Evolutionary conservation across 2,113 vertebrate genomes (phyloP), one percentile per base, ranked within the genome.

Genomic region (Sakesphorus luctuosus): DNA sequence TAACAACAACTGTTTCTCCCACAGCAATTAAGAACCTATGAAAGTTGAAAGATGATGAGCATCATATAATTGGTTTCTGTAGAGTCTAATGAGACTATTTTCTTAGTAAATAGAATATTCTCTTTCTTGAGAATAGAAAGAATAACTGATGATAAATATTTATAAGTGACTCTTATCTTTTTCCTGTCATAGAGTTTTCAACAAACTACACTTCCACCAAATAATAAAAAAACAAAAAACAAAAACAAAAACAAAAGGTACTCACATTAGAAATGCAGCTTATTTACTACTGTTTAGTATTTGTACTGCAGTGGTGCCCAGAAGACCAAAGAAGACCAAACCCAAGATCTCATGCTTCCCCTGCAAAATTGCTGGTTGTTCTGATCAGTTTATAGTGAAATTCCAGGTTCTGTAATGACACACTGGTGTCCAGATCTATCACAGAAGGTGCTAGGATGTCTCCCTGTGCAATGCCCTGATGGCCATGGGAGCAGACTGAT

Each of bases 21-120:
- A 92, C 35, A 87, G 95, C 80, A 96, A 95, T 97, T 95, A 95
- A 94, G 80, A 96, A 87, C 52, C 61, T 86, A 71, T 78, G 89
- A 68, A 94, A 95, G 77, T 52, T 93, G 93, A 93, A 93, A 81
- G 80, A 95, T 89, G 76, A 94, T 91, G 86, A 94, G n/a, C 76
- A 78, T 87, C 68, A 52, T 36, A 36, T 95, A 97, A 94, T 95
- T 93, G 68, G 55, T 86, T 90, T 96, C 72, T 87, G 92, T 52
- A 81, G 68, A 76, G 72, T 58, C 80, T 92, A 96, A 96, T 93
- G 92, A 93, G 94, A 72, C 66, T 52, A 0, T 85, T 92, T 90
- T 90, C 90, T 86, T 26, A 31, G 73, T 88, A 80, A 90, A 80
- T 50, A 94, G 61, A 94, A 43, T 65, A 93, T 94, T 88, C 67